These are phyloP conservation scores for Eremobia ochroleuca DNA, from an alignment of 2,888 invertebrate species.

Conservation along the genomic window DNA sequence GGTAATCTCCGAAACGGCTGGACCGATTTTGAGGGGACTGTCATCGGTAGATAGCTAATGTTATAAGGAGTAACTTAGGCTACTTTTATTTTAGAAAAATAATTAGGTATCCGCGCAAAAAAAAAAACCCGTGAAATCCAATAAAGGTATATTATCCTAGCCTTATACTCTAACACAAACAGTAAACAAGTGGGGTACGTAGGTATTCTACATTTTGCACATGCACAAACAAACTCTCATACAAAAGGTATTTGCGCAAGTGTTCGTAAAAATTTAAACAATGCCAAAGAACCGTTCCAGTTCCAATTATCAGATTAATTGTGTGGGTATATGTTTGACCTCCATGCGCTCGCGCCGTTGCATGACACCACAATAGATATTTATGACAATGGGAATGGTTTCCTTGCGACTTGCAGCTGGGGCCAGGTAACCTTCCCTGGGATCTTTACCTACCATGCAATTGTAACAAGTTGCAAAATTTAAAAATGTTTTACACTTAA, in stretches of 20 bases:
- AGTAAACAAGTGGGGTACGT: not conserved
- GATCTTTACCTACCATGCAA: constrained; percentile 49
- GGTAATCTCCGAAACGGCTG: too few relatives aligned
- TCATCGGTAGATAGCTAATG: too few relatives aligned
- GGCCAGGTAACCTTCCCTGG: constrained; percentile 66
- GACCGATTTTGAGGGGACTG: too few relatives aligned
- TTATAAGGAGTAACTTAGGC: too few relatives aligned
- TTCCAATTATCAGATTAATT: constrained; percentile 81
- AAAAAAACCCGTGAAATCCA: too few relatives aligned
- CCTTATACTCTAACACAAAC: not conserved
- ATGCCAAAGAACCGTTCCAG: constrained; percentile 79
- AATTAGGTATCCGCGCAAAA: too few relatives aligned
- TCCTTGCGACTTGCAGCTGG: constrained; percentile 75
- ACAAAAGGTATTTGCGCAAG: constrained; percentile 58
- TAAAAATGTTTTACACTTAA: not conserved
- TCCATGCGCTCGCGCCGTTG: constrained; percentile 77
- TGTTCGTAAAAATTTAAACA: constrained; percentile 67
- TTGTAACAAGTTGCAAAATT: not conserved
- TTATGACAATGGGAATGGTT: constrained; percentile 82
- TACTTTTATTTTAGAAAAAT: too few relatives aligned
- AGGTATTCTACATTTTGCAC: constrained; percentile 1
- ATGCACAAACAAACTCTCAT: constrained; percentile 15
- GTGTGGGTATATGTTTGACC: constrained; percentile 83
- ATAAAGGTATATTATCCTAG: not conserved
- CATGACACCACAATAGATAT: constrained; percentile 81